Evolutionary conservation across 2,797 vertebrate genomes (phyloP).

Genomic region (Enoplosus armatus): DNA sequence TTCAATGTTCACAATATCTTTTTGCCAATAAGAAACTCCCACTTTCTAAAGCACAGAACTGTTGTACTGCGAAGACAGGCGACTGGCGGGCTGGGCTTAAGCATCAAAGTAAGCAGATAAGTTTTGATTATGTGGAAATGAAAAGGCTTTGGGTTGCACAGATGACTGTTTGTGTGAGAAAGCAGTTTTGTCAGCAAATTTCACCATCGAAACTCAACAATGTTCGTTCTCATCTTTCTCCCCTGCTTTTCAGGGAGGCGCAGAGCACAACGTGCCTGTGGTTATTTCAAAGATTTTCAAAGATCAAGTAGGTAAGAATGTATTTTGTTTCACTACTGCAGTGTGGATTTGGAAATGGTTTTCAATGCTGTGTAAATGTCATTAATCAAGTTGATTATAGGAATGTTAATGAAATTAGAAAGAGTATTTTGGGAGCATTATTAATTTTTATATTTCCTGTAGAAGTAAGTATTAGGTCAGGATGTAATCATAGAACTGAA

Average conservation of each 20-base stretch:
- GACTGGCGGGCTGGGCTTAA: conserved; percentile 93
- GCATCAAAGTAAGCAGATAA: conserved; percentile 92
- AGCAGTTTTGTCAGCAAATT: conserved; percentile 37
- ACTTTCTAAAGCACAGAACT: conserved; percentile 99
- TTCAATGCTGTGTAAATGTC: conserved; percentile 6
- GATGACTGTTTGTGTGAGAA: conserved; percentile 34
- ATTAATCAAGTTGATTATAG: neutral
- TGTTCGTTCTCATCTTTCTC: conserved; percentile 21
- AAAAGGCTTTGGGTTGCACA: conserved; percentile 49
- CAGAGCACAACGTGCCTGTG: conserved; percentile 94
- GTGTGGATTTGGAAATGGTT: neutral
- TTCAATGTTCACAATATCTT: conserved; percentile 69
- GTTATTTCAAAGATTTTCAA: conserved; percentile 98
- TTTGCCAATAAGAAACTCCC: conserved; percentile 88
- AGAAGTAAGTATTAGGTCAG: neutral
- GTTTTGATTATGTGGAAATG: conserved; percentile 57
- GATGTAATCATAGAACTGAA: neutral
- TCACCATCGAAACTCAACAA: neutral
- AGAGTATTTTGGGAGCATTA: neutral
- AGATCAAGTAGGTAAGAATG: conserved; percentile 94
- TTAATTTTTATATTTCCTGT: neutral
- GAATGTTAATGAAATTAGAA: neutral
- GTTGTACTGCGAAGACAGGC: conserved; percentile 94
- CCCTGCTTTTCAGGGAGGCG: conserved; percentile 90
- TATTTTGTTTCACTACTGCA: conserved; percentile 29